Percentiles rank a stretch among this genome's conserved stretches.
Evolutionary conservation across 92 coral and sea anemone species (phyloP).

Genomic region (Muricea muricata): DNA sequence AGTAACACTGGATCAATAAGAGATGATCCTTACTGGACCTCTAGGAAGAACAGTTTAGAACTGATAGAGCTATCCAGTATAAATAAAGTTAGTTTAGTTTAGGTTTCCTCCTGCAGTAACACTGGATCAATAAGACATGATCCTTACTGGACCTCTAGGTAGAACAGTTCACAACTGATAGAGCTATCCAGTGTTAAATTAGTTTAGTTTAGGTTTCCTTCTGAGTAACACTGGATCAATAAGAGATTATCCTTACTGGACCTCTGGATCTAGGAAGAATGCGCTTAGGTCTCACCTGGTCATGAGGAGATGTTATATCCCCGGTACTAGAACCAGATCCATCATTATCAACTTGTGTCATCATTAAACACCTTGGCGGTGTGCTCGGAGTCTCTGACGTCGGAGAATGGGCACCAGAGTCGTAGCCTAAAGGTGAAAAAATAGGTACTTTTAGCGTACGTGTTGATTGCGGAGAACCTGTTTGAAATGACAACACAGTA

Average conservation of each 20-base stretch:
- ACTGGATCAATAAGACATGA: not conserved
- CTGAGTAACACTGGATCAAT: not conserved
- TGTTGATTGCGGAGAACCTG: not conserved
- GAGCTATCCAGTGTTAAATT: not conserved
- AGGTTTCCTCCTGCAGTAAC: not conserved
- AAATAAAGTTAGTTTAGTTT: not conserved
- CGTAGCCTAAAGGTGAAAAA: conserved; percentile 71
- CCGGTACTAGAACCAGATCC: conserved; percentile 79
- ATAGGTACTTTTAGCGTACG: not conserved
- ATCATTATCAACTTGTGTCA: conserved; percentile 69
- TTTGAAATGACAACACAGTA: no score
- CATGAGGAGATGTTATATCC: conserved; percentile 77
- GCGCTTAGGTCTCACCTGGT: conserved; percentile 66
- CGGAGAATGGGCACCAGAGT: conserved; percentile 96
- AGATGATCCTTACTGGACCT: no score
- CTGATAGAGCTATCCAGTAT: not conserved
- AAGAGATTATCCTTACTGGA: not conserved
- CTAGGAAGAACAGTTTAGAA: no score
- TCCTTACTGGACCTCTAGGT: not conserved
- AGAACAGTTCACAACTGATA: not conserved
- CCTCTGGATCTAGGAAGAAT: no score
- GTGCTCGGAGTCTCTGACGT: conserved; percentile 88
- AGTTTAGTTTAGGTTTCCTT: not conserved
- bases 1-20: no score
- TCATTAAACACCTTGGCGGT: conserved; percentile 77